Evolutionary conservation across 2,888 invertebrate species (phyloP).

Genomic region (Ennomos erosarius): DNA sequence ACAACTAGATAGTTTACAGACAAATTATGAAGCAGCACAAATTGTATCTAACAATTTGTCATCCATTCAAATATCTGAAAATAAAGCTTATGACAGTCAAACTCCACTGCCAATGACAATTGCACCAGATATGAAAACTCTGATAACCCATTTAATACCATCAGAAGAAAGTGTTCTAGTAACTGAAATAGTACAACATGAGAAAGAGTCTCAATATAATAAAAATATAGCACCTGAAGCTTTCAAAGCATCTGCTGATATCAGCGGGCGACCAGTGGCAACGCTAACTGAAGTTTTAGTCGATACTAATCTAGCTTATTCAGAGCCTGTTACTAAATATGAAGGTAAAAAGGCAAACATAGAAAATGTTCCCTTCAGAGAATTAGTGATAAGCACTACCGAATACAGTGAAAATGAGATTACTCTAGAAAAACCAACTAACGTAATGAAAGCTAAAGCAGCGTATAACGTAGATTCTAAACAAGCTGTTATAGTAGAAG

Average conservation of each 20-base stretch:
- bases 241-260: slow-evolving; percentile 68
- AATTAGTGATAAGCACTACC: slow-evolving; percentile 82
- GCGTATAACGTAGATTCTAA: slow-evolving; percentile 61
- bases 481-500: slow-evolving; percentile 80
- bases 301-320: slow-evolving; percentile 67
- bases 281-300: slow-evolving; percentile 76
- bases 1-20: slow-evolving; percentile 53
- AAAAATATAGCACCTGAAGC: slow-evolving; percentile 43
- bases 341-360: slow-evolving; percentile 73
- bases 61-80: slow-evolving; percentile 70
- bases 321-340: slow-evolving; percentile 33
- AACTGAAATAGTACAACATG: slow-evolving; percentile 68
- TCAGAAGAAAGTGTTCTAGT: slow-evolving; percentile 59
- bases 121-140: slow-evolving; percentile 56
- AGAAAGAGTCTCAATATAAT: slow-evolving; percentile 67
- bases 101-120: slow-evolving; percentile 49
- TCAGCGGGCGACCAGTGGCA: slow-evolving; percentile 81
- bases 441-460: slow-evolving; percentile 52
- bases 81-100: slow-evolving; percentile 76
- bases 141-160: slow-evolving; percentile 59
- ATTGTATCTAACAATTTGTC: slow-evolving; percentile 58
- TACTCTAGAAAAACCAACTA: slow-evolving; percentile 40
- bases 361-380: slow-evolving; percentile 81
- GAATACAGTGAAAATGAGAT: slow-evolving; percentile 85
- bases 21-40: slow-evolving; percentile 66